Percentiles rank a stretch among this genome's conserved stretches.
phyloP scores from a whole-genome alignment of 2,797 vertebrate genomes.

The Leptatherina wallacei region DNA sequence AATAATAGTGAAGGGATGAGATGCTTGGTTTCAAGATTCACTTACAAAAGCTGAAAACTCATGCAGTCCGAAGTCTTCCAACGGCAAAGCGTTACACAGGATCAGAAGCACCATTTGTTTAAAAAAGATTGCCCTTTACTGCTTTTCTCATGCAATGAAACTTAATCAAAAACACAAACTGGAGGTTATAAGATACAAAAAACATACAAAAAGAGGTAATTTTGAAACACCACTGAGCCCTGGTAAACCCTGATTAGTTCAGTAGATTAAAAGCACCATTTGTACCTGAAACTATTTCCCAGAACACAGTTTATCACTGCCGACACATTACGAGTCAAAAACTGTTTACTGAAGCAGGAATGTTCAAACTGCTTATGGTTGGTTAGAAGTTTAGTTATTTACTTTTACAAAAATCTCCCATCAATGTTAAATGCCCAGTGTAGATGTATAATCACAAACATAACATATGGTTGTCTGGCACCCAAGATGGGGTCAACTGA shows the following conservation, averaged over 20 bases:
- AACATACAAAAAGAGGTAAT: conserved; percentile 13
- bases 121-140: conserved; percentile 37
- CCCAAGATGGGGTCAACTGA: neutral
- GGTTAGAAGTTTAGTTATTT: conserved; percentile 4
- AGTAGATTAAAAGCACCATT: conserved; percentile 64
- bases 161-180: conserved; percentile 28
- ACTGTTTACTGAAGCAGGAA: conserved; percentile 6
- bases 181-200: conserved; percentile 27
- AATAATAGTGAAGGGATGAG: conserved; percentile 19
- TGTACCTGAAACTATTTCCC: conserved; percentile 36
- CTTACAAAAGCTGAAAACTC: conserved; percentile 40
- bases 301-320: conserved; percentile 6
- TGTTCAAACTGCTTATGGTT: neutral
- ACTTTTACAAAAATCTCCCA: neutral
- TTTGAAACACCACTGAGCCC: neutral
- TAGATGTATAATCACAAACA: conserved; percentile 3
- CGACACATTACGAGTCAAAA: conserved; percentile 7
- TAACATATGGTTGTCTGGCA: neutral
- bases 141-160: conserved; percentile 38
- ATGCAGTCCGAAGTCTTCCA: conserved; percentile 33
- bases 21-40: conserved; percentile 20
- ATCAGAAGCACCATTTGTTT: conserved; percentile 49
- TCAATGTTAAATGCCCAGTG: conserved; percentile 2
- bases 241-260: conserved; percentile 30
- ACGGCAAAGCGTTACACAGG: conserved; percentile 35